Percentiles rank a stretch among this genome's conserved stretches.
Conservation (phyloP, 2,888 invertebrate genomes). For the Eugnorisma glareosa region DNA sequence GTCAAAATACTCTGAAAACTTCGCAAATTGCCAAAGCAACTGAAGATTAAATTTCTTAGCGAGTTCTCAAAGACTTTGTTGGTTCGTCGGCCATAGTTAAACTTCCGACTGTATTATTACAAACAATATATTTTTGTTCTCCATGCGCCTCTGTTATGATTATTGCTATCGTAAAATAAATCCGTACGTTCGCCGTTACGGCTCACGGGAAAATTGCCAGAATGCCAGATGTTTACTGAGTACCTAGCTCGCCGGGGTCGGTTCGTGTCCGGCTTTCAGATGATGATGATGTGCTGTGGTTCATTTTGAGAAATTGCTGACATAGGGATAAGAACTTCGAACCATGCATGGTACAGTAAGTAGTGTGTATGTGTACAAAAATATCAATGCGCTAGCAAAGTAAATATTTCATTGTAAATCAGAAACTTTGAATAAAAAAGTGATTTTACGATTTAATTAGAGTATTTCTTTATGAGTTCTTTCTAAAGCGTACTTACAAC, state of each 20-base stretch:
- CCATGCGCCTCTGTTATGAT: conserved; percentile 62
- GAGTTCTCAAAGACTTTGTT: conserved; percentile 59
- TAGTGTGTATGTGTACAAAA: neutral
- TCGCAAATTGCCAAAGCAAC: conserved; percentile 45
- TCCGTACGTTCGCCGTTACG: conserved; percentile 53
- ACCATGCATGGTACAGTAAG: neutral
- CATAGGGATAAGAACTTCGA: neutral
- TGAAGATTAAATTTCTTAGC: conserved; percentile 63
- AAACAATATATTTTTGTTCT: conserved; percentile 59
- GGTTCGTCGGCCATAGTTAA: conserved; percentile 41
- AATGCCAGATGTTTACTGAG: conserved; percentile 62
- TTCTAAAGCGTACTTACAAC: neutral
- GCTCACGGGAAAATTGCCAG: conserved; percentile 60
- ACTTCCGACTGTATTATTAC: conserved; percentile 51
- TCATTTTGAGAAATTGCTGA: neutral
- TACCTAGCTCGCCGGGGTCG: conserved; percentile 24
- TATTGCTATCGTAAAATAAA: conserved; percentile 69
- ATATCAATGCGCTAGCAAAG: neutral
- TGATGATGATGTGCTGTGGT: neutral
- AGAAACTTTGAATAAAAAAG: neutral
- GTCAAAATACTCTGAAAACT: conserved; percentile 47
- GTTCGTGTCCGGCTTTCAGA: conserved; percentile 25
- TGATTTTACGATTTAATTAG: neutral
- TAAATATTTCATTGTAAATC: neutral
- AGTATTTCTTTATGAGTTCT: neutral